Percentiles rank a stretch among this genome's conserved stretches.
These are phyloP conservation scores for Scaptomyza parva DNA, from an alignment of 2,888 invertebrate genomes.

Conservation along the genomic window DNA sequence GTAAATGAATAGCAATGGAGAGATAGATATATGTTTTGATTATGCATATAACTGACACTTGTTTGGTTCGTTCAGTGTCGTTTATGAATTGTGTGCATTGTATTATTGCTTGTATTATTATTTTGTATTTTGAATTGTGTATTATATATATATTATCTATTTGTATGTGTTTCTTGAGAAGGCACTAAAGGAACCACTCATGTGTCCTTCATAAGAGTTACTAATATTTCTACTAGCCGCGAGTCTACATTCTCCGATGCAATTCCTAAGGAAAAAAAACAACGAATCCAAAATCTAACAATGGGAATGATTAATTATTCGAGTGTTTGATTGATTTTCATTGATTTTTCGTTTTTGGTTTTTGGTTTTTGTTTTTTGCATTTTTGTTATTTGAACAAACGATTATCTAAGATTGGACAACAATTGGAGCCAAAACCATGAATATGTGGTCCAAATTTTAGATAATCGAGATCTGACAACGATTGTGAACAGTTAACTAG, in stretches of 20 bases:
- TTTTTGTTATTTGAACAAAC: background rate
- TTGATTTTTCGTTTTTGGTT: background rate
- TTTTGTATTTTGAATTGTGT: no score
- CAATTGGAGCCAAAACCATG: background rate
- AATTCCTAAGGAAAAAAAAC: background rate
- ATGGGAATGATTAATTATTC: background rate
- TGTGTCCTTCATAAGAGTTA: background rate
- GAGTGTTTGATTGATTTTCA: background rate
- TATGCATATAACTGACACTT: background rate
- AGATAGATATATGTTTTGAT: background rate
- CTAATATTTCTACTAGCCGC: background rate
- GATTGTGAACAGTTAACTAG: conserved; percentile 11
- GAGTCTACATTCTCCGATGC: background rate
- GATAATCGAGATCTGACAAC: conserved; percentile 12
- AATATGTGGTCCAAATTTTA: conserved; percentile 5
- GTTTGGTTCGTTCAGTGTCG: conserved; percentile 6
- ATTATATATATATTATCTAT: background rate
- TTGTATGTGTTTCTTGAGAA: background rate
- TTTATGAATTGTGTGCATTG: background rate
- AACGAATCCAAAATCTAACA: background rate
- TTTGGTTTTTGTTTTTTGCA: background rate
- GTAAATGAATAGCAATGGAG: background rate
- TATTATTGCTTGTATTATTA: background rate
- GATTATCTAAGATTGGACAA: conserved; percentile 3
- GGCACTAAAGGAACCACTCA: conserved; percentile 1